These are phyloP conservation scores for Pediacus dermestoides DNA, from an alignment of 2,888 invertebrate genomes.

Conservation along the genomic window DNA sequence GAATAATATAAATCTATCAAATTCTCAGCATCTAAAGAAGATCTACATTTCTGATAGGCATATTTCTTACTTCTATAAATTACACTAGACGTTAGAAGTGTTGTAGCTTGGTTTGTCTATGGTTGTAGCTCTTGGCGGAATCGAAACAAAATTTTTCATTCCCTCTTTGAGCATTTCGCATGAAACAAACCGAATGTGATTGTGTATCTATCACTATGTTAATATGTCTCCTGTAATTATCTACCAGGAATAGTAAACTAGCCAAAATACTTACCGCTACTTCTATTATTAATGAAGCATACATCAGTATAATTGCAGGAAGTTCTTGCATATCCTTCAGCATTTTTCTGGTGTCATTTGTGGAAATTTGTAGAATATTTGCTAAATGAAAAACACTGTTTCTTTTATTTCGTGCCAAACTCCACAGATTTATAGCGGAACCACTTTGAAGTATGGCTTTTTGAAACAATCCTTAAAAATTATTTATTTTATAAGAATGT, in stretches of 20 bases:
- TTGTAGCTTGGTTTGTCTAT: too few relatives aligned
- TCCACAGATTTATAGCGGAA: constrained; percentile 33
- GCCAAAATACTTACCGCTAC: too few relatives aligned
- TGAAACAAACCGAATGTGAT: constrained; percentile 1
- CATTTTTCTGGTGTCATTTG: constrained; percentile 24
- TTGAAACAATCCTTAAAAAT: constrained; percentile 29
- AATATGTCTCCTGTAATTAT: too few relatives aligned
- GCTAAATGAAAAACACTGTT: constrained; percentile 29
- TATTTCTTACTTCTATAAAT: too few relatives aligned
- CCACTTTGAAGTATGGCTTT: constrained; percentile 36
- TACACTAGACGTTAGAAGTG: too few relatives aligned
- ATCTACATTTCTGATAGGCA: too few relatives aligned
- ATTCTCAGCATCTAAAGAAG: too few relatives aligned
- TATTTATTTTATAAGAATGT: neutral
- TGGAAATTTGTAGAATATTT: constrained; percentile 25
- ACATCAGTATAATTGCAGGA: neutral
- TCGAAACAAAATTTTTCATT: too few relatives aligned
- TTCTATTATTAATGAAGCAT: neutral
- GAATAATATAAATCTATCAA: too few relatives aligned
- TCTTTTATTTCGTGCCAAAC: constrained; percentile 28
- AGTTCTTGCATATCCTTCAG: constrained; percentile 26
- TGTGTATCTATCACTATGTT: constrained; percentile 2
- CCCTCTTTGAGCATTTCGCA: too few relatives aligned
- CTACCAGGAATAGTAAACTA: too few relatives aligned
- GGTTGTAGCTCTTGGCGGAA: too few relatives aligned